Conservation (phyloP, 2,113 vertebrate species). For the Antennarius striatus region DNA sequence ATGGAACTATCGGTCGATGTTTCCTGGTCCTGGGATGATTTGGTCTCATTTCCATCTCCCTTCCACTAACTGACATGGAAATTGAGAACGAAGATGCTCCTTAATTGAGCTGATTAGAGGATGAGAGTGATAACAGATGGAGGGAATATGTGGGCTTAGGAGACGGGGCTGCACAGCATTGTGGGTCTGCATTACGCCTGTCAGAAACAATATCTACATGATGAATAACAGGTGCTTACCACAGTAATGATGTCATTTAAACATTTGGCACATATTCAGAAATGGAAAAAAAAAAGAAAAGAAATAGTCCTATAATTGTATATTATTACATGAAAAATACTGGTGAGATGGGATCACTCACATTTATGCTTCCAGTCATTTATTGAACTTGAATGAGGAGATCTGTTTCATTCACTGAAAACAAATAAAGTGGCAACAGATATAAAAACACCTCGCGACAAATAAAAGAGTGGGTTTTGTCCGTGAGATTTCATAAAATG, state of each 20-base stretch:
- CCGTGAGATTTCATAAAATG: too few relatives aligned
- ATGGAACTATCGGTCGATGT: slow-evolving; percentile 8
- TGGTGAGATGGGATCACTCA: background rate
- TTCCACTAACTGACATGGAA: slow-evolving; percentile 30
- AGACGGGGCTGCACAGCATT: background rate
- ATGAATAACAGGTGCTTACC: slow-evolving; percentile 5
- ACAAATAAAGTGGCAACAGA: too few relatives aligned
- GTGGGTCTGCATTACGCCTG: slow-evolving; percentile 12
- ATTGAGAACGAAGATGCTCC: slow-evolving; percentile 52
- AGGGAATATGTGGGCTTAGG: slow-evolving; percentile 23
- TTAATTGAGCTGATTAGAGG: slow-evolving; percentile 76
- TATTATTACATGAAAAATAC: background rate
- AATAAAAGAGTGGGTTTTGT: too few relatives aligned
- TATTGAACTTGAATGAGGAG: background rate
- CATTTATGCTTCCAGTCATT: background rate
- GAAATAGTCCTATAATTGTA: background rate
- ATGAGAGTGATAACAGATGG: slow-evolving; percentile 67
- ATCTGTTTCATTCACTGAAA: too few relatives aligned
- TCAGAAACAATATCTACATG: slow-evolving; percentile 28
- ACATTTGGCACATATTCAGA: slow-evolving; percentile 21
- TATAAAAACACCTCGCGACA: too few relatives aligned
- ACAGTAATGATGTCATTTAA: slow-evolving; percentile 22
- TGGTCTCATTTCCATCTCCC: slow-evolving; percentile 10
- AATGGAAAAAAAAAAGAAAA: background rate
- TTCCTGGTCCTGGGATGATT: slow-evolving; percentile 26